Conservation (phyloP, 2,113 vertebrate species). For the Dascyllus trimaculatus region DNA sequence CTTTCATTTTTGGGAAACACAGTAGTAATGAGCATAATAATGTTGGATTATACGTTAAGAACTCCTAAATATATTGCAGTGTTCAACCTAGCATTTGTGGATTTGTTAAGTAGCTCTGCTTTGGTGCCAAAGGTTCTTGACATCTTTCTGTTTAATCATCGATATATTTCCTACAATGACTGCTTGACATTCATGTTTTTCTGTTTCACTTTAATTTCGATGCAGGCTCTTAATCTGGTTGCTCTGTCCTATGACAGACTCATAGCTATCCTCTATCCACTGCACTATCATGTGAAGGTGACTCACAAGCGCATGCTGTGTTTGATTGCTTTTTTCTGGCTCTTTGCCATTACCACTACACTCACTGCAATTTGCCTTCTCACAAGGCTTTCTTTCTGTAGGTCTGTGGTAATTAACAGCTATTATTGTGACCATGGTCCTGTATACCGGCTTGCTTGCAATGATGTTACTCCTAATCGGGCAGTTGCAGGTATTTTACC, state of each 20-base stretch:
- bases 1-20: constrained; percentile 71
- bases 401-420: constrained; percentile 70
- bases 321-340: constrained; percentile 63
- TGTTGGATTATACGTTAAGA: constrained; percentile 65
- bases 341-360: constrained; percentile 12
- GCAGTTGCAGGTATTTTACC: constrained; percentile 12
- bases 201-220: constrained; percentile 64
- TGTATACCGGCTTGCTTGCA: constrained; percentile 69
- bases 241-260: constrained; percentile 78
- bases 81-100: constrained; percentile 77
- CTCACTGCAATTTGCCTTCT: constrained; percentile 47
- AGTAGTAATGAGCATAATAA: constrained; percentile 67
- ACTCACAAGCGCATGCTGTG: constrained; percentile 67
- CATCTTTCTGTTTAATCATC: constrained; percentile 72
- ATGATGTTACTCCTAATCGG: constrained; percentile 49
- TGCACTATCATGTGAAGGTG: constrained; percentile 65
- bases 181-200: constrained; percentile 79
- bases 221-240: constrained; percentile 80
- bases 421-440: constrained; percentile 78
- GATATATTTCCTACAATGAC: constrained; percentile 63
- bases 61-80: constrained; percentile 79
- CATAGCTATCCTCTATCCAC: constrained; percentile 77
- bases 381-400: constrained; percentile 75
- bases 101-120: constrained; percentile 73
- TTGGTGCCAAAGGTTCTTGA: constrained; percentile 78